Base-by-base conservation (phyloP, 2,888 invertebrate species). In the Diaprepes abbreviatus region DNA sequence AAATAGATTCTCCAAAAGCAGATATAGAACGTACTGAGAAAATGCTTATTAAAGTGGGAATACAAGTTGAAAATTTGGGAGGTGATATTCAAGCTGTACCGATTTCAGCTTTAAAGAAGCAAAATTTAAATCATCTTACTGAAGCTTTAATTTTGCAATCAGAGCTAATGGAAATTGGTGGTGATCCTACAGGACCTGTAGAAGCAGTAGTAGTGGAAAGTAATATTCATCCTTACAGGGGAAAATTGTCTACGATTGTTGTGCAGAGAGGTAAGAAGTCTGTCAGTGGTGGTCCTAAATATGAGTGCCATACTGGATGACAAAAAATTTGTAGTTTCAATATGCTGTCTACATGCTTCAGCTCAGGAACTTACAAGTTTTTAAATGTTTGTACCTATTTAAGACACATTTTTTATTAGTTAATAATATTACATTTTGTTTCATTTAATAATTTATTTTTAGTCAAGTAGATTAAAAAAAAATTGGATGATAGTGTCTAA, bases 191-290 rank as follows among this genome's bases (percentile, higher is more conserved):
- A 0, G 97, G 98, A 0, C 86, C 89, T 1, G 94, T 94, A 0
- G 97, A 98, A 85, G 98, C 94, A 0, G 90, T 93, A 10, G 91
- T 98, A 0, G 88, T 99, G 0, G 99, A 99, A 84, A 92, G 97
- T 0, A 90, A 89, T 73, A 86, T 89, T 0, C 90, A 94, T 82
- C 81, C 86, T 1, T 86, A 88, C 35, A 87, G 91, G 80, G 94
- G 94, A 40, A 94, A 94, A 83, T 87, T 95, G 66, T 92, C 93
- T 1, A 96, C 96, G 1, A 89, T 93, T 33, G 85, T 97, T 52
- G 90, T 98, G 0, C 92, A 94, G 76, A 87, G 95, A 70, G 84
- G 82, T 81, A 77, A 16, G 6, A 16, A n/a, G n/a, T n/a, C n/a
- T n/a, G n/a, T n/a, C n/a, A n/a, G n/a, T n/a, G n/a, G n/a, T n/a